Percentiles rank a stretch among this genome's conserved stretches.
phyloP scores from a whole-genome alignment of 1,140 invertebrate species.

The Achatina immaculata region DNA sequence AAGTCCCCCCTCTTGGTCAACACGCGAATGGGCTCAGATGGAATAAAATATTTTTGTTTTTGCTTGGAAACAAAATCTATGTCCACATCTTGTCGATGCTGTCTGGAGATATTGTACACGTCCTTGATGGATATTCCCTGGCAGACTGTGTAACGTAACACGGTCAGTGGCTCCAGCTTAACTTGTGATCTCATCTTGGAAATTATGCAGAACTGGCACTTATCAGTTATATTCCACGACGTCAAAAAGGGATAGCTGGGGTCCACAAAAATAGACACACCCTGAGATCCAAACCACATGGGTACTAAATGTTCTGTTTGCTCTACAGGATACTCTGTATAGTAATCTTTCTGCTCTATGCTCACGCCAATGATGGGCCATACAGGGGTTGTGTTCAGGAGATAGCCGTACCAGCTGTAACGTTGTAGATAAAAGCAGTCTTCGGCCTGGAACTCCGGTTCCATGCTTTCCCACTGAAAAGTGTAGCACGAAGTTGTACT shows the following conservation, averaged over 20 bases:
- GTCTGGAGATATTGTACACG: conserved; percentile 32
- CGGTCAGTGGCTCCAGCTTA: neutral
- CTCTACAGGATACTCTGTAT: conserved; percentile 39
- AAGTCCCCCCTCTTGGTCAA: conserved; percentile 31
- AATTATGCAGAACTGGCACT: conserved; percentile 46
- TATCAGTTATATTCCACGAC: conserved; percentile 44
- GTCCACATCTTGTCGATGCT: conserved; percentile 36
- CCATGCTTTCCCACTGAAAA: conserved; percentile 41
- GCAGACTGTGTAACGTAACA: conserved; percentile 47
- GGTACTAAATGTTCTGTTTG: conserved; percentile 42
- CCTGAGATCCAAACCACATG: conserved; percentile 44
- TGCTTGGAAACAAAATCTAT: conserved; percentile 14
- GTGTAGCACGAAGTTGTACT: conserved; percentile 41
- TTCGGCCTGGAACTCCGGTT: conserved; percentile 37
- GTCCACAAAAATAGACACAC: conserved; percentile 44
- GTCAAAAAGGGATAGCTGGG: conserved; percentile 41
- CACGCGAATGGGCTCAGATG: conserved; percentile 36
- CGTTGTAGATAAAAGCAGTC: conserved; percentile 50
- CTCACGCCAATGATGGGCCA: conserved; percentile 42
- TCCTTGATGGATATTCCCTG: conserved; percentile 42
- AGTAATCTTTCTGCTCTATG: conserved; percentile 37
- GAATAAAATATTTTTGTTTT: conserved; percentile 15
- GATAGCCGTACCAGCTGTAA: conserved; percentile 47
- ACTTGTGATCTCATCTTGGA: conserved; percentile 28
- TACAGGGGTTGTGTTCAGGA: conserved; percentile 22